A percentile compares a stretch with the other conserved stretches of the same genome.
Evolutionary conservation across 1,140 invertebrate species (phyloP).

Genomic region (Bombus cullumanus): DNA sequence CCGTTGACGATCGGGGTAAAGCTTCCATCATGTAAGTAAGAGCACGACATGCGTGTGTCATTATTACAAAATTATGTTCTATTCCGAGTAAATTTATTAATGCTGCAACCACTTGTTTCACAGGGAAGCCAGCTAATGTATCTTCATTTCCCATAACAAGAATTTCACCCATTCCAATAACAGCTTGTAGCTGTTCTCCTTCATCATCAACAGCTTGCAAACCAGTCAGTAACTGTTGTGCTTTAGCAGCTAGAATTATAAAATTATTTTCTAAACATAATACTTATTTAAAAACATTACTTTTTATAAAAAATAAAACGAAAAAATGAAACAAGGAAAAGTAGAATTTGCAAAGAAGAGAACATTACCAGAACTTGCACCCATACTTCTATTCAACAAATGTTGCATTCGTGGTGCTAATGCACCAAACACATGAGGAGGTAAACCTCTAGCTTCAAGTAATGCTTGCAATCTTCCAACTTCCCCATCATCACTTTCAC

Average conservation of each 20-base stretch:
- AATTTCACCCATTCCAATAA: slow-evolving; percentile 99
- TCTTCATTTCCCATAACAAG: slow-evolving; percentile 99
- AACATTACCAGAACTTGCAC: slow-evolving; percentile 88
- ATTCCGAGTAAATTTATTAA: slow-evolving; percentile 94
- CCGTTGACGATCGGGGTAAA: slow-evolving; percentile 96
- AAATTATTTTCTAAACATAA: slow-evolving; percentile 49
- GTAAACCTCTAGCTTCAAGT: slow-evolving; percentile 96
- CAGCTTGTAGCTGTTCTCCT: slow-evolving; percentile 97
- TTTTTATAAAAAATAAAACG: slow-evolving; percentile 10
- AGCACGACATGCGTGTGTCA: slow-evolving; percentile 99
- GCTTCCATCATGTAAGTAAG: slow-evolving; percentile 99
- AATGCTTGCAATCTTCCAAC: slow-evolving; percentile 94
- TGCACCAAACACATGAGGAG: slow-evolving; percentile 97
- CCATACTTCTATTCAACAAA: slow-evolving; percentile 96
- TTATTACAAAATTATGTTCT: slow-evolving; percentile 99
- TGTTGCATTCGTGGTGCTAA: slow-evolving; percentile 98
- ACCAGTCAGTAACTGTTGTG: slow-evolving; percentile 95
- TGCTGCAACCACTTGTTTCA: slow-evolving; percentile 98
- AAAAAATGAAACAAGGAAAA: slow-evolving; percentile 41
- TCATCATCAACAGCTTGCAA: slow-evolving; percentile 97
- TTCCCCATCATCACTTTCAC: slow-evolving; percentile 92
- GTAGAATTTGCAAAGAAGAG: not conserved
- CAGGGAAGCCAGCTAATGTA: slow-evolving; percentile 98
- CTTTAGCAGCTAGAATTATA: slow-evolving; percentile 90
- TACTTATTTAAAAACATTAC: slow-evolving; percentile 32